Conservation (phyloP, 2,113 vertebrate genomes). For the Coturnix japonica region DNA sequence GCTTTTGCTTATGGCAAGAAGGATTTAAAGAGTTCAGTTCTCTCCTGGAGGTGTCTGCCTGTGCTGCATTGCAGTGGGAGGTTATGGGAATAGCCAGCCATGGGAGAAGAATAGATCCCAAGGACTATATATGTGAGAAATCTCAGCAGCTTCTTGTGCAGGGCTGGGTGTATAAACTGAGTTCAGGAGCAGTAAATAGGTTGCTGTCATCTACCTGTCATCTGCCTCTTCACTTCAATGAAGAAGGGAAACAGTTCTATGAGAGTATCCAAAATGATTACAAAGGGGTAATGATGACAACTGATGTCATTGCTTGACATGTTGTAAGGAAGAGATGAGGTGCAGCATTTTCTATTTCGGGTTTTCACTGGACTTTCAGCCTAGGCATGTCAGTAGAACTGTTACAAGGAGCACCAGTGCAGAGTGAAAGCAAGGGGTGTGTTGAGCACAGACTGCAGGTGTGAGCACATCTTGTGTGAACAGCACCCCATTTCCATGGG, state of each 20-base stretch:
- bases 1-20: neutral
- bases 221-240: neutral
- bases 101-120: neutral
- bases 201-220: neutral
- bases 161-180: neutral
- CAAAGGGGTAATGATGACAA: neutral
- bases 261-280: neutral
- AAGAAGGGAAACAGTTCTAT: neutral
- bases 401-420: neutral
- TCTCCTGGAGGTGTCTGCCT: neutral
- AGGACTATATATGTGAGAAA: neutral
- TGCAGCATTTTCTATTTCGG: neutral
- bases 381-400: neutral
- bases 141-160: neutral
- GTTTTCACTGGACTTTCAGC: neutral
- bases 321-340: neutral
- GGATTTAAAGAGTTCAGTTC: neutral
- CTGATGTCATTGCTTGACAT: neutral
- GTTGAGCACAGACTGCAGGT: neutral
- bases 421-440: neutral
- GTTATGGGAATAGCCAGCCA: neutral
- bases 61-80: neutral
- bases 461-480: rapidly evolving
- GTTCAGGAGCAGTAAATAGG: neutral
- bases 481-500: neutral